phyloP scores from a whole-genome alignment of 2,797 vertebrate genomes.

The Xyrichtys novacula region DNA sequence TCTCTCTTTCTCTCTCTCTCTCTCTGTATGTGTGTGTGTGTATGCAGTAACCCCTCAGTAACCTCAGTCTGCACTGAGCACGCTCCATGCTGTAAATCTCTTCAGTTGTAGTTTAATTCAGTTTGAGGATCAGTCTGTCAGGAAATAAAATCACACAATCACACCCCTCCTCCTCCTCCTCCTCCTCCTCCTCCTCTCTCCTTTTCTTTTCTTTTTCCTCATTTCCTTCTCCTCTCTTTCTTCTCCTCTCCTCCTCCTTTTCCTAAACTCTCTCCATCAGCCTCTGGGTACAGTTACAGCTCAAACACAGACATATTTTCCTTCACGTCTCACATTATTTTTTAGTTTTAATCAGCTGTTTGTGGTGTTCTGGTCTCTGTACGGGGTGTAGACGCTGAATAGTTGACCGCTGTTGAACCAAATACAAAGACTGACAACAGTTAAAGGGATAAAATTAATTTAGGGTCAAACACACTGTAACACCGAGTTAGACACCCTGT shows the following conservation, averaged over 20 bases:
- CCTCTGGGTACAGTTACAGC: background rate
- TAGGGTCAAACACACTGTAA: too few relatives aligned
- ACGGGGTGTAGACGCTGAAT: too few relatives aligned
- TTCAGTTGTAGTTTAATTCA: constrained; percentile 13
- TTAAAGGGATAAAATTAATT: too few relatives aligned
- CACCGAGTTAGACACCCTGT: too few relatives aligned
- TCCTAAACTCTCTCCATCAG: background rate
- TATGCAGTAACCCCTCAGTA: background rate
- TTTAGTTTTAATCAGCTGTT: background rate
- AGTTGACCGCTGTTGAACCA: too few relatives aligned
- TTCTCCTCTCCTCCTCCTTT: background rate
- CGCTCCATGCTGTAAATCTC: constrained; percentile 10
- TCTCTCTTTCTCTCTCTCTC: too few relatives aligned
- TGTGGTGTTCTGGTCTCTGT: too few relatives aligned
- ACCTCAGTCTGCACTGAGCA: background rate
- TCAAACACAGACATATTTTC: background rate
- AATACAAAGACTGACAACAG: too few relatives aligned
- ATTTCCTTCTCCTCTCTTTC: background rate
- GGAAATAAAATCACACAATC: background rate
- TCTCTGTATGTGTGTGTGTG: constrained; percentile 1
- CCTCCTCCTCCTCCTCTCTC: background rate
- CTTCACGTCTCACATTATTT: background rate
- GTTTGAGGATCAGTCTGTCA: constrained; percentile 26
- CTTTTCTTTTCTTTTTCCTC: background rate
- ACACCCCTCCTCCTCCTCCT: background rate